Evolutionary conservation across 37 sponge, comb jelly and placozoan species (phyloP), one percentile per base, ranked within the genome.

Genomic region (Halichondria panicea): DNA sequence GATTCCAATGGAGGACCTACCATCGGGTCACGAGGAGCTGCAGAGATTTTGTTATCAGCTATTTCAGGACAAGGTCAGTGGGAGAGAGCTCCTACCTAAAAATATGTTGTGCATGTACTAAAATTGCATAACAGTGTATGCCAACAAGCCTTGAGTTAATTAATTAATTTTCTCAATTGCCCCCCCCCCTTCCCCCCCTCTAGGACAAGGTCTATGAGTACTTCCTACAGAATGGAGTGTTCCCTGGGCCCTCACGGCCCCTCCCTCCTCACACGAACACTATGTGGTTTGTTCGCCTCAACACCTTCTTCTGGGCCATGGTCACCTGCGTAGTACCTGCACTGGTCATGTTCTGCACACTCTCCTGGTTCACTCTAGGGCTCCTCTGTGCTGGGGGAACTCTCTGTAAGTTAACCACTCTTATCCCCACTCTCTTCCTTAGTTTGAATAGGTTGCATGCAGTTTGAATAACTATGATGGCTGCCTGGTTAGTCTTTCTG

Each of bases 151-250:
- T 11, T 21, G 25, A 11, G 24, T n/a, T 21, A 60, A 19, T 60
- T 21, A 25, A 11, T 18, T 48, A 15, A 48, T 15, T 36, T 36
- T 36, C 7, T 21, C 7, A 34, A 22, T 65, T 18, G 8, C 19
- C 7, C 21, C 33, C 37, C 4, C 70, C 24, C 25, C 38, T 31
- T 35, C 5, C 42, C 57, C 55, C 55, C 2, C 27, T 41, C 15
- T 45, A 85, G 85, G 85, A 85, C 65, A 63, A 85, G 36, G 85
- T 73, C 12, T 85, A 85, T 63, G 78, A 85, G 19, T 33, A 85
- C 66, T 85, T 77, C 53, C 30, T 71, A 4, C 3, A 63, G 42
- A 6, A 85, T 1, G 85, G 85, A 21, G 53, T 0, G 4, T 85
- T 69, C 48, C 85, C 85, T 12, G 63, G 32, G 22, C 66, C 57